Conservation (phyloP, 2,113 vertebrate genomes). For the Melozone crissalis region DNA sequence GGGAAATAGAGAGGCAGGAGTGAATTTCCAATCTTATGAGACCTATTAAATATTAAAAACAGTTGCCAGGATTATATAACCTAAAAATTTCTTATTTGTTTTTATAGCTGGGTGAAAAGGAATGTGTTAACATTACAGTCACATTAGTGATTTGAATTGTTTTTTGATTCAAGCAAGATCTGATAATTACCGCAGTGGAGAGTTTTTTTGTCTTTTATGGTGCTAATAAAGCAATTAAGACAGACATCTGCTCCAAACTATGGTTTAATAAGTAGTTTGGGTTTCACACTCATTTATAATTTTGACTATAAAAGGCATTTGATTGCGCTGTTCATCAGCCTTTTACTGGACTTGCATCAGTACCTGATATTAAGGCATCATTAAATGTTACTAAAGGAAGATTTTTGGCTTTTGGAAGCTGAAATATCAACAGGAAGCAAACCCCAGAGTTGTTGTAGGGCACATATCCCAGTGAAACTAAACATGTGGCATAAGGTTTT, state of each 20-base stretch:
- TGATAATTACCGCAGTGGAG: not conserved
- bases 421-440: constrained; percentile 6
- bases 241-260: constrained; percentile 23
- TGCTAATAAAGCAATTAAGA: constrained; percentile 26
- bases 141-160: not conserved
- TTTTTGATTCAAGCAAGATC: not conserved
- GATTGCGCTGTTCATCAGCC: not conserved
- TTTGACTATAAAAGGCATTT: constrained; percentile 42
- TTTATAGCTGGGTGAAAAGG: constrained; percentile 2
- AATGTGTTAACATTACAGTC: not conserved
- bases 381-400: not conserved
- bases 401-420: constrained; percentile 2
- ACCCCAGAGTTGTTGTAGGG: not conserved
- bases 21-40: not conserved
- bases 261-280: constrained; percentile 1
- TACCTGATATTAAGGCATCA: not conserved
- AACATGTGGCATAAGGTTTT: not conserved
- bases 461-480: not conserved
- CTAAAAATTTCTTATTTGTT: constrained; percentile 5
- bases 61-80: not conserved
- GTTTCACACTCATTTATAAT: constrained; percentile 19
- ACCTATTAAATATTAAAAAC: not conserved
- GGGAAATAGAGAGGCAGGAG: not conserved
- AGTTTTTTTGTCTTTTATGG: not conserved
- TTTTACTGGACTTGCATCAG: constrained; percentile 9